phyloP scores from a whole-genome alignment of 2,113 vertebrate species.

The Guaruba guarouba region DNA sequence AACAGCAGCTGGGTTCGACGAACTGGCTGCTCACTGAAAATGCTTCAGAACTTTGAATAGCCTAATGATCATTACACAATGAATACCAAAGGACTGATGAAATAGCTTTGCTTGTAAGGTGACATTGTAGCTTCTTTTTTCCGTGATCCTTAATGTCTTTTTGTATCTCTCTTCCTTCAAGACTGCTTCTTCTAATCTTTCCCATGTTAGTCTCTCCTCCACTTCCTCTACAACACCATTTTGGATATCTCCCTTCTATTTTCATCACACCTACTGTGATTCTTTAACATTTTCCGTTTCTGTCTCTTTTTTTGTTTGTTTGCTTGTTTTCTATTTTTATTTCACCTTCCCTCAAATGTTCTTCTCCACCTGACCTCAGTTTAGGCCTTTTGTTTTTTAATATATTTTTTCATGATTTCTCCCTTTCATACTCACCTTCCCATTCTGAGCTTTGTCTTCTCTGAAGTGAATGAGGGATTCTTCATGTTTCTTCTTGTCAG shows the following conservation, averaged over 20 bases:
- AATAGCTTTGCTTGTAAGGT: background rate
- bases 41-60: background rate
- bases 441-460: background rate
- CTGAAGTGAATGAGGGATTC: background rate
- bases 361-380: background rate
- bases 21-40: background rate
- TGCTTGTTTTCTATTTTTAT: background rate
- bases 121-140: background rate
- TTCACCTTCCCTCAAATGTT: background rate
- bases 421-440: background rate
- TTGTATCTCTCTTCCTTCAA: background rate
- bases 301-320: background rate
- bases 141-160: background rate
- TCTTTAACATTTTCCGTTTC: background rate
- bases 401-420: background rate
- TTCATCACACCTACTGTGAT: background rate
- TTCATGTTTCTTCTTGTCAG: slow-evolving; percentile 20
- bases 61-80: background rate
- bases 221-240: background rate
- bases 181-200: slow-evolving; percentile 12
- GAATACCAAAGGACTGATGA: background rate
- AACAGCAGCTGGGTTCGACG: background rate
- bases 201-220: background rate
- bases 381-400: background rate
- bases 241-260: background rate